phyloP scores from a whole-genome alignment of 2,113 vertebrate genomes.

The Chaetops frenatus region DNA sequence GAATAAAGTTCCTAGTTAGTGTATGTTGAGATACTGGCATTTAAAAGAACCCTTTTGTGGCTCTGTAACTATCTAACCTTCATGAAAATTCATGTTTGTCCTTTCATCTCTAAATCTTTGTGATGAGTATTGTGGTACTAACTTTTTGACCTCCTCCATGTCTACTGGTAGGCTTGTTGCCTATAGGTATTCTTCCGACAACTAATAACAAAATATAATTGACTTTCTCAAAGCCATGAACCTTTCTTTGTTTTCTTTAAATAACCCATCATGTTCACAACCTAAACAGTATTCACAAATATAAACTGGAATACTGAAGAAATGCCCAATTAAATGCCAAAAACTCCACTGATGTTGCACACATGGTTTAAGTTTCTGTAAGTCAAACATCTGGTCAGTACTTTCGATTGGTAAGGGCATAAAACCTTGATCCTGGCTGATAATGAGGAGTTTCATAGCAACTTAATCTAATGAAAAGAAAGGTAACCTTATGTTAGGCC shows the following conservation, averaged over 20 bases:
- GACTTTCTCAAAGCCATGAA: background rate
- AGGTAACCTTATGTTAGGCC: background rate
- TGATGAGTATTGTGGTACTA: background rate
- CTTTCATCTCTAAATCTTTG: background rate
- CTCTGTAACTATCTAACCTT: background rate
- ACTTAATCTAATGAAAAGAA: slow-evolving; percentile 15
- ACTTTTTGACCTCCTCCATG: background rate
- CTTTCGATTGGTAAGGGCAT: background rate
- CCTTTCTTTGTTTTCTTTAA: slow-evolving; percentile 38
- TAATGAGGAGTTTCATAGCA: slow-evolving; percentile 12
- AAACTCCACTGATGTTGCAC: slow-evolving; percentile 18
- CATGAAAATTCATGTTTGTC: background rate
- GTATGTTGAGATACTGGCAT: background rate
- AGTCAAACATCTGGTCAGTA: slow-evolving; percentile 31
- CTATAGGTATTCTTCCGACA: slow-evolving; percentile 20
- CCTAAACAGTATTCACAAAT: slow-evolving; percentile 32
- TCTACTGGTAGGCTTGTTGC: background rate
- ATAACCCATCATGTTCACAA: slow-evolving; percentile 17
- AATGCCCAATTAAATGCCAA: slow-evolving; percentile 60
- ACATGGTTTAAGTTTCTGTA: slow-evolving; percentile 49
- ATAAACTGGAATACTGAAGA: slow-evolving; percentile 41
- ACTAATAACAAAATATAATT: background rate
- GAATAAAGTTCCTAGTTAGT: background rate
- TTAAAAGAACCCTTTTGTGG: background rate
- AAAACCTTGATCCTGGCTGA: slow-evolving; percentile 4